Conservation (phyloP, 2,113 vertebrate species). For the Burhinus oedicnemus region DNA sequence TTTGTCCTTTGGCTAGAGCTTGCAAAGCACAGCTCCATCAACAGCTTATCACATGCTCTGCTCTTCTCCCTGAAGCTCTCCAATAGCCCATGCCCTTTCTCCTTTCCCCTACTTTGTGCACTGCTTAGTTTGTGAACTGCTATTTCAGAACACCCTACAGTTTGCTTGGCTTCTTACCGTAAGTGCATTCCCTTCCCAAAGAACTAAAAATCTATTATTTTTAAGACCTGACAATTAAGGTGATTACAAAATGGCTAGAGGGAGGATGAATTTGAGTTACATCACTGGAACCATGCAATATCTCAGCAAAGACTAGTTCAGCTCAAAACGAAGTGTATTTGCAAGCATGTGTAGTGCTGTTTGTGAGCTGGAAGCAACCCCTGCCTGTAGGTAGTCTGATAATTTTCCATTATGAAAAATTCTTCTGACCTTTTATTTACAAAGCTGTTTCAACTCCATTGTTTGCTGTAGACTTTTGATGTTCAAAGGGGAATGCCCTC, state of each 20-base stretch:
- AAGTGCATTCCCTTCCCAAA: neutral
- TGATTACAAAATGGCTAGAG: constrained; percentile 18
- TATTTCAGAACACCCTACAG: neutral
- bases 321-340: neutral
- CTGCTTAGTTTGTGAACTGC: neutral
- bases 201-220: neutral
- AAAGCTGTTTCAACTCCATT: constrained; percentile 55
- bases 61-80: neutral
- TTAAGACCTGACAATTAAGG: constrained; percentile 24
- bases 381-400: constrained; percentile 4
- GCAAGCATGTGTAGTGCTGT: neutral
- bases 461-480: constrained; percentile 60
- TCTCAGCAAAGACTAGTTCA: neutral
- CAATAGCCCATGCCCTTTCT: constrained; percentile 5
- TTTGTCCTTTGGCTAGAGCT: constrained; percentile 51
- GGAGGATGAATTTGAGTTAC: neutral
- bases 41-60: constrained; percentile 38
- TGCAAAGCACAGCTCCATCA: constrained; percentile 1
- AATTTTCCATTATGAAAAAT: constrained; percentile 58
- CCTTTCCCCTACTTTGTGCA: constrained; percentile 38
- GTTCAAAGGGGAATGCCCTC: constrained; percentile 67
- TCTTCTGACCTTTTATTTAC: constrained; percentile 59
- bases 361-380: constrained; percentile 7
- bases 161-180: neutral
- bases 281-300: neutral